These are phyloP conservation scores for Yponomeuta evonymella DNA, from an alignment of 2,888 invertebrate genomes.

Conservation along the genomic window DNA sequence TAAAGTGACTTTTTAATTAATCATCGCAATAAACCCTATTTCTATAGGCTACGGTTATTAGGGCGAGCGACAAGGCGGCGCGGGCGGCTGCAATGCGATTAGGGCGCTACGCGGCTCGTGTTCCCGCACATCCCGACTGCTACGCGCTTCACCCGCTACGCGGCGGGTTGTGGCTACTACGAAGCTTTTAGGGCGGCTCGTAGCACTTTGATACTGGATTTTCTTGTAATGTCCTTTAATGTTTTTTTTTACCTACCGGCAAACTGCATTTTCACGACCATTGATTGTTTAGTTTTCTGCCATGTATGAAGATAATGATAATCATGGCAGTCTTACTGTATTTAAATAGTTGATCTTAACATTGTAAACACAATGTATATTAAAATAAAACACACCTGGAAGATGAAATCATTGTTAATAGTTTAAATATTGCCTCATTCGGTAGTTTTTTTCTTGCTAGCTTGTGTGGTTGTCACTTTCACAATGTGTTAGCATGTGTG, in stretches of 20 bases:
- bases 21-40: constrained; percentile 33
- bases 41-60: constrained; percentile 46
- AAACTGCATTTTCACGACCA: no score
- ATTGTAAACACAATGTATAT: no score
- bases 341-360: no score
- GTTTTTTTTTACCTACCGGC: no score
- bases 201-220: background rate
- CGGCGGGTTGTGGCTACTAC: background rate
- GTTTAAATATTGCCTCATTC: background rate
- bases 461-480: background rate
- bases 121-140: constrained; percentile 26
- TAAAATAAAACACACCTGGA: background rate
- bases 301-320: no score
- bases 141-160: constrained; percentile 8
- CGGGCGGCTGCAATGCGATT: constrained; percentile 45
- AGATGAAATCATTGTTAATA: background rate
- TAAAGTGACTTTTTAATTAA: background rate
- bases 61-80: constrained; percentile 5
- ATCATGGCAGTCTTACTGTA: no score
- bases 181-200: background rate
- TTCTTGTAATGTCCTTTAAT: background rate
- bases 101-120: constrained; percentile 31
- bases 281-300: no score
- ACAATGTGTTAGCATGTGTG: no score
- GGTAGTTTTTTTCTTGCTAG: background rate